These are phyloP conservation scores for Lithophane leautieri DNA, from an alignment of 2,888 invertebrate genomes.

Conservation along the genomic window DNA sequence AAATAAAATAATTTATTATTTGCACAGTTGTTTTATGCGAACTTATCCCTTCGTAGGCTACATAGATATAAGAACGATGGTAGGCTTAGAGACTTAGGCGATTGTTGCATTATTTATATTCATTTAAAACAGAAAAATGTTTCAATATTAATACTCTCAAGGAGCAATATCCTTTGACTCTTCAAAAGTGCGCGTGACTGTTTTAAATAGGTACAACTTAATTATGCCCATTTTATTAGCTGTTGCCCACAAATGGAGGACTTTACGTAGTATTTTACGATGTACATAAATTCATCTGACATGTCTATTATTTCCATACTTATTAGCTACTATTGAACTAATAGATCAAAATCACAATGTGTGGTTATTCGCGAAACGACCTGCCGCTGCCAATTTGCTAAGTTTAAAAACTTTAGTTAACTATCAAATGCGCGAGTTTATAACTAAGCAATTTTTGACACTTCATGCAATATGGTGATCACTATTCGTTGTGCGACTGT, in stretches of 20 bases:
- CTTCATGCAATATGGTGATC: not conserved
- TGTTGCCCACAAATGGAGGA: not conserved
- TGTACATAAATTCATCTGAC: not conserved
- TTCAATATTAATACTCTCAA: not conserved
- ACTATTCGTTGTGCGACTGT: not conserved
- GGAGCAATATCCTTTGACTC: not conserved
- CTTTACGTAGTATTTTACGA: conserved; percentile 9
- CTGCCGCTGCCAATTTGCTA: not conserved
- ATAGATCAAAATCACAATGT: not conserved
- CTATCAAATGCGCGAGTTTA: not conserved
- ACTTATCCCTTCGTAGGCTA: too few species aligned
- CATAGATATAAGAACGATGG: too few species aligned
- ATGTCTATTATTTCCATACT: not conserved
- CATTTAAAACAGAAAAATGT: not conserved
- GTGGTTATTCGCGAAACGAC: not conserved
- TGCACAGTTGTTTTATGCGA: not conserved
- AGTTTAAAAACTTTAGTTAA: not conserved
- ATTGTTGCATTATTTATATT: not conserved
- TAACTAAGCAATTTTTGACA: not conserved
- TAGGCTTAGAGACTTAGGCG: too few species aligned
- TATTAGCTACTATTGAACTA: not conserved
- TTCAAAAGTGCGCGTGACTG: not conserved
- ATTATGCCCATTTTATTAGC: conserved; percentile 9
- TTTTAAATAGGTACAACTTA: not conserved
- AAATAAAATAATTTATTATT: not conserved